Percentiles rank a stretch among this genome's conserved stretches.
These are phyloP conservation scores for Acrossocheilus fasciatus DNA, from an alignment of 2,797 vertebrate species.

Conservation along the genomic window DNA sequence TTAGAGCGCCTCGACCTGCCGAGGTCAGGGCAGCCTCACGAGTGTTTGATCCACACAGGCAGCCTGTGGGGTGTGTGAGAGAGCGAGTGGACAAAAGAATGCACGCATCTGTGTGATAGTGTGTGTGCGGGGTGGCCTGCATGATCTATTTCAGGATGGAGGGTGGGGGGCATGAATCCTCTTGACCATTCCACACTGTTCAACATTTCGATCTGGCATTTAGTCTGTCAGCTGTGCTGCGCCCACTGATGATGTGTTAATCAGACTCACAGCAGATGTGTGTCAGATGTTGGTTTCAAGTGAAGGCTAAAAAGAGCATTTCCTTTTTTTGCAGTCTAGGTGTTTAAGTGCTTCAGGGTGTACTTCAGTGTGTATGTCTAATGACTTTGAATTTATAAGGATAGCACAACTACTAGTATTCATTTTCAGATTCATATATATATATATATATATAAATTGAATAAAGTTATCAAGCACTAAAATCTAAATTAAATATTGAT, in stretches of 20 bases:
- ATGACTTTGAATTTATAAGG: neutral
- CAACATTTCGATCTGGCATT: constrained; percentile 43
- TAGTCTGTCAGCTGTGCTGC: constrained; percentile 37
- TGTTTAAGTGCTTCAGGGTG: constrained; percentile 27
- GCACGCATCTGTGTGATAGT: constrained; percentile 56
- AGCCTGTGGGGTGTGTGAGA: constrained; percentile 58
- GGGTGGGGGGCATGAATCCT: constrained; percentile 16
- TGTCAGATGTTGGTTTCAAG: constrained; percentile 30
- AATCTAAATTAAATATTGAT: too few species aligned
- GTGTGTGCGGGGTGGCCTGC: constrained; percentile 54
- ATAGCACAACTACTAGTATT: neutral
- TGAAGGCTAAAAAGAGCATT: neutral
- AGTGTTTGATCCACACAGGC: constrained; percentile 75
- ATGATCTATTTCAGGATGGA: constrained; percentile 55
- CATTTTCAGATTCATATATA: neutral
- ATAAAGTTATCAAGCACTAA: too few species aligned
- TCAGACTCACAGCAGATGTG: constrained; percentile 36
- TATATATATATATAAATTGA: neutral
- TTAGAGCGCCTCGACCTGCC: neutral
- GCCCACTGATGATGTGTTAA: constrained; percentile 45
- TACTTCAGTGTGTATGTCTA: constrained; percentile 1
- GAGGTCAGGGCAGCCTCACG: constrained; percentile 55
- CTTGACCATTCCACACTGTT: constrained; percentile 33
- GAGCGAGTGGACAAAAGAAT: constrained; percentile 35
- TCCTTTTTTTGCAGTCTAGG: neutral